These are phyloP conservation scores for Lutjanus erythropterus DNA, from an alignment of 2,113 vertebrate species.

Conservation along the genomic window DNA sequence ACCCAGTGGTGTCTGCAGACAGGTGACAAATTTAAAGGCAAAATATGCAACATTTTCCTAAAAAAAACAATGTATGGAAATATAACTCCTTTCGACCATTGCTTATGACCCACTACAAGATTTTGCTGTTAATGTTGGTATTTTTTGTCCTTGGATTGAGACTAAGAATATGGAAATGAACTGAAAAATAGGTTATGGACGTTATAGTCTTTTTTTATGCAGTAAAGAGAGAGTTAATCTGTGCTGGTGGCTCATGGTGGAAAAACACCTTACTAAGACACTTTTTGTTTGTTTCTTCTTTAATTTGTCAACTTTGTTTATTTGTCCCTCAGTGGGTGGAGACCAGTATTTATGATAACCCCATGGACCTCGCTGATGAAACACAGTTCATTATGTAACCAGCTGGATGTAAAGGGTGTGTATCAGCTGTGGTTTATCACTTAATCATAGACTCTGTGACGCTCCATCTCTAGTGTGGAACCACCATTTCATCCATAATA, in stretches of 20 bases:
- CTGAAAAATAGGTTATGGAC: too few relatives aligned
- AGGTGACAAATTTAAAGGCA: too few relatives aligned
- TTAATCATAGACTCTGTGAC: slow-evolving; percentile 39
- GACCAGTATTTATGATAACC: slow-evolving; percentile 21
- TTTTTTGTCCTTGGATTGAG: too few relatives aligned
- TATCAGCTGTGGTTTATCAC: slow-evolving; percentile 46
- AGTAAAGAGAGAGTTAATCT: too few relatives aligned
- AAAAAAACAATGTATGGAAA: too few relatives aligned
- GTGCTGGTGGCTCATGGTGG: neutral
- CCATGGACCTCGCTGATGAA: slow-evolving; percentile 21
- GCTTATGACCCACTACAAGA: too few relatives aligned
- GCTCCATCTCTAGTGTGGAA: slow-evolving; percentile 13
- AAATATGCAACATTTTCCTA: too few relatives aligned
- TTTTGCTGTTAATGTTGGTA: too few relatives aligned
- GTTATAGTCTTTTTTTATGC: too few relatives aligned
- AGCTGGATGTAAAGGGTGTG: slow-evolving; percentile 13
- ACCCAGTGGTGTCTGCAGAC: too few relatives aligned
- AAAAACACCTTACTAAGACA: neutral
- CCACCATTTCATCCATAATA: slow-evolving; percentile 54
- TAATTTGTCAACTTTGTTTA: slow-evolving; percentile 14
- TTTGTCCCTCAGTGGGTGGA: neutral
- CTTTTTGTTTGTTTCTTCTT: neutral
- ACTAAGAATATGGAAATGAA: too few relatives aligned
- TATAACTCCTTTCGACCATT: too few relatives aligned
- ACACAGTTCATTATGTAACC: slow-evolving; percentile 26